phyloP scores from a whole-genome alignment of 2,888 invertebrate genomes.

The Stictocephala bisonia region DNA sequence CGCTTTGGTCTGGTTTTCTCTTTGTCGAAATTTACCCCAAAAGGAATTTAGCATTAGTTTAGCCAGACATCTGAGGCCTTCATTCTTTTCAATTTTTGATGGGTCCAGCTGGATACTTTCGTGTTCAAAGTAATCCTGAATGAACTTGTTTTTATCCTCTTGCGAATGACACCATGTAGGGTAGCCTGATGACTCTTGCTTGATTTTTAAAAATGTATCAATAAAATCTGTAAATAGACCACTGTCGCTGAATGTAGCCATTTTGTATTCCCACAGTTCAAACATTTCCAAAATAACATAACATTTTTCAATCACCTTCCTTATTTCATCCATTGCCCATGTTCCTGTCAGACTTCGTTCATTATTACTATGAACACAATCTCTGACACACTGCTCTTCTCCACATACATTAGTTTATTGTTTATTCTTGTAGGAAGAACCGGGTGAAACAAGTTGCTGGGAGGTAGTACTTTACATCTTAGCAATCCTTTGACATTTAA shows the following conservation, averaged over 20 bases:
- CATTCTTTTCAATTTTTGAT: too few species aligned
- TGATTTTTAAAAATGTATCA: not conserved
- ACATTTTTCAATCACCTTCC: conserved; percentile 2
- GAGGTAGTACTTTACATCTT: conserved; percentile 22
- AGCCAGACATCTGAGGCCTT: too few species aligned
- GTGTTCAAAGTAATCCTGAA: too few species aligned
- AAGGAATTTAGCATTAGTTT: too few species aligned
- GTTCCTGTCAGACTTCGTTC: too few species aligned
- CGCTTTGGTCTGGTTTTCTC: too few species aligned
- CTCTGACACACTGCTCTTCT: not conserved
- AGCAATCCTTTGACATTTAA: not conserved
- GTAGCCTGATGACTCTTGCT: conserved; percentile 10
- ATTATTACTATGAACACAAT: too few species aligned
- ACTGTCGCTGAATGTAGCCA: not conserved
- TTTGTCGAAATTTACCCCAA: too few species aligned
- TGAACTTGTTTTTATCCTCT: not conserved
- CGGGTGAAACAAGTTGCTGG: not conserved
- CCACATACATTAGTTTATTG: conserved; percentile 6
- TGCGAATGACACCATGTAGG: not conserved
- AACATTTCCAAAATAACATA: too few species aligned
- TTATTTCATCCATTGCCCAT: conserved; percentile 8
- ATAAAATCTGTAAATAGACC: conserved; percentile 1
- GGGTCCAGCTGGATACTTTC: too few species aligned
- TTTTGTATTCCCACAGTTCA: too few species aligned
- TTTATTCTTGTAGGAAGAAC: conserved; percentile 26